Conservation (phyloP, 2,797 vertebrate genomes). For the Myiothlypis chrysogaster region DNA sequence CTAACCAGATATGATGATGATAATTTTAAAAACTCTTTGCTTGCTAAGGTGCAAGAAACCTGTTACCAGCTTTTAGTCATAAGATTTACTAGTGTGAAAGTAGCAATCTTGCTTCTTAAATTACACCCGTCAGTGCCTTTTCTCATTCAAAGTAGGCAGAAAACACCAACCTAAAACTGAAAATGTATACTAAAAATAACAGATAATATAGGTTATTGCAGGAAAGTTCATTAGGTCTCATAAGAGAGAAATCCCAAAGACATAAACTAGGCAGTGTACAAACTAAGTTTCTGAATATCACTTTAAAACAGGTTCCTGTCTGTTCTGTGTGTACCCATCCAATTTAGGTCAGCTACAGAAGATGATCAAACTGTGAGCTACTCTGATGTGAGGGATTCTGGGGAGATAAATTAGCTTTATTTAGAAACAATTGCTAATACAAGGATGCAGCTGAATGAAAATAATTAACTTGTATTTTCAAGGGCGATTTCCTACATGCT, state of each 20-base stretch:
- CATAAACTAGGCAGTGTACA: background rate
- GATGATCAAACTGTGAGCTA: background rate
- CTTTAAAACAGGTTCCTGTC: background rate
- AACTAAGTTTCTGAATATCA: background rate
- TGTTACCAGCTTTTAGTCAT: background rate
- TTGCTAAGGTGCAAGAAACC: background rate
- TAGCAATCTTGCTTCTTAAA: background rate
- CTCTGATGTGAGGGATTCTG: background rate
- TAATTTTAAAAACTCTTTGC: background rate
- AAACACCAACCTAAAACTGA: background rate
- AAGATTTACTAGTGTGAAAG: background rate
- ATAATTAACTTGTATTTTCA: background rate
- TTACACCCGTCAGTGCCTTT: background rate
- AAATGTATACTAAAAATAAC: background rate
- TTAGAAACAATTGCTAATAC: background rate
- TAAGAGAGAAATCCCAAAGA: background rate
- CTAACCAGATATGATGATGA: background rate
- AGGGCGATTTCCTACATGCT: background rate
- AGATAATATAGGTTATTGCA: background rate
- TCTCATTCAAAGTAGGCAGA: background rate
- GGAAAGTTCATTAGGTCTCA: background rate
- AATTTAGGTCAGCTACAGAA: background rate
- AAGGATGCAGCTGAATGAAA: background rate
- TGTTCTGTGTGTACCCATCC: background rate
- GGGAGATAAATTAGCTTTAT: background rate